A percentile compares a stretch with the other conserved stretches of the same genome.
Conservation (phyloP, 2,113 vertebrate species). For the Atlantisia rogersi region DNA sequence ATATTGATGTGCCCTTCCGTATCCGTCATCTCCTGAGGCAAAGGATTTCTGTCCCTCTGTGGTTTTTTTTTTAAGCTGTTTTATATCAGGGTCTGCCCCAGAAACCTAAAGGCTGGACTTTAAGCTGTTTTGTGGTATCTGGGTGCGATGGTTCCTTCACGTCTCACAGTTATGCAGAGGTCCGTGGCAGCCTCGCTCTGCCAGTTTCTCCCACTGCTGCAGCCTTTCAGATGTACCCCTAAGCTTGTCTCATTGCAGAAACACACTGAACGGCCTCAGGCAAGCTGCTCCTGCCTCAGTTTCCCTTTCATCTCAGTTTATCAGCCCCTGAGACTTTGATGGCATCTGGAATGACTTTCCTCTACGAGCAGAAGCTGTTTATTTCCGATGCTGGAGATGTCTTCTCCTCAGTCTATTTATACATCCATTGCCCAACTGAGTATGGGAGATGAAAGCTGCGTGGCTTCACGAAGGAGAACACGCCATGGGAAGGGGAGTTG, state of each 20-base stretch:
- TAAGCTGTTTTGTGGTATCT: no score
- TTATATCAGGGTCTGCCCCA: neutral
- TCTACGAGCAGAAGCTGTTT: neutral
- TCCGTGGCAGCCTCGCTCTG: neutral
- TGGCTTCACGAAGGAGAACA: neutral
- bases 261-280: fast-evolving
- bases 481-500: neutral
- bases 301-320: neutral
- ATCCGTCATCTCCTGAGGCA: neutral
- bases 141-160: neutral
- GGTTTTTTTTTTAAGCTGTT: neutral
- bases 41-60: neutral
- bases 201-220: neutral
- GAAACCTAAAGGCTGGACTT: neutral
- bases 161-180: fast-evolving
- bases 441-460: neutral
- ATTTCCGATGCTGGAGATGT: neutral
- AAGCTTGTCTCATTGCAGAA: neutral
- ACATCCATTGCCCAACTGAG: fast-evolving
- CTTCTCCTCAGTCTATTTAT: neutral
- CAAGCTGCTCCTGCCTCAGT: neutral
- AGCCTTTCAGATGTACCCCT: neutral
- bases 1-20: neutral
- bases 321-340: neutral
- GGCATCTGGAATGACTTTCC: neutral